These are phyloP conservation scores for Pristionchus fissidentatus DNA, from an alignment of 2,888 invertebrate genomes.

Conservation along the genomic window DNA sequence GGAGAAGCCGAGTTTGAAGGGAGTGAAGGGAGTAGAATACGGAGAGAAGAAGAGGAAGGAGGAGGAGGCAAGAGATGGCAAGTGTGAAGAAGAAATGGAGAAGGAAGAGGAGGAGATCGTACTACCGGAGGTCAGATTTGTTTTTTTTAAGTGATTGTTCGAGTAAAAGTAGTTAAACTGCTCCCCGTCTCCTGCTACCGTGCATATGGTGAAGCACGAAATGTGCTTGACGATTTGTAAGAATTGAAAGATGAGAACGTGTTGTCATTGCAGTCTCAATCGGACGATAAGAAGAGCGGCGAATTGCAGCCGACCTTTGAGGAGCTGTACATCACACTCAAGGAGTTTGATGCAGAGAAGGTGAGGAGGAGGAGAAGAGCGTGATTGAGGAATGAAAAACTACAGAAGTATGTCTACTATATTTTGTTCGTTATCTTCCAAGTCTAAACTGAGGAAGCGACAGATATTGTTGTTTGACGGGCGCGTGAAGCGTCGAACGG, in stretches of 20 bases:
- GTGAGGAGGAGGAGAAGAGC: neutral
- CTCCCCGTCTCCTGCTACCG: neutral
- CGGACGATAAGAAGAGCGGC: neutral
- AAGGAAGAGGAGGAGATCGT: conserved; percentile 5
- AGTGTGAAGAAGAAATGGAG: neutral
- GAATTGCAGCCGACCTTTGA: conserved; percentile 35
- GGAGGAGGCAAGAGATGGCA: neutral
- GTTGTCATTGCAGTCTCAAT: neutral
- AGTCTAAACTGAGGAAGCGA: too few relatives aligned
- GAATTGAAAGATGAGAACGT: neutral
- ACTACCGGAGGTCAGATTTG: neutral
- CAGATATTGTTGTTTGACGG: too few relatives aligned
- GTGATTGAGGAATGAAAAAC: too few relatives aligned
- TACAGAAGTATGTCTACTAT: too few relatives aligned
- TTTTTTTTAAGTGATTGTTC: neutral
- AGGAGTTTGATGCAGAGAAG: neutral
- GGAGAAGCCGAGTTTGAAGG: neutral
- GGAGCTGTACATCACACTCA: conserved; percentile 24
- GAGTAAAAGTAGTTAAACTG: neutral
- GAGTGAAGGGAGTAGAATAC: neutral
- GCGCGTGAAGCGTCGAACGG: too few relatives aligned
- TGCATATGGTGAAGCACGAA: neutral
- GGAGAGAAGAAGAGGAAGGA: neutral
- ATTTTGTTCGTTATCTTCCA: too few relatives aligned
- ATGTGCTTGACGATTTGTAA: too few relatives aligned